Evolutionary conservation across 2,113 vertebrate species (phyloP).

Genomic region (Phodopus roborovskii): DNA sequence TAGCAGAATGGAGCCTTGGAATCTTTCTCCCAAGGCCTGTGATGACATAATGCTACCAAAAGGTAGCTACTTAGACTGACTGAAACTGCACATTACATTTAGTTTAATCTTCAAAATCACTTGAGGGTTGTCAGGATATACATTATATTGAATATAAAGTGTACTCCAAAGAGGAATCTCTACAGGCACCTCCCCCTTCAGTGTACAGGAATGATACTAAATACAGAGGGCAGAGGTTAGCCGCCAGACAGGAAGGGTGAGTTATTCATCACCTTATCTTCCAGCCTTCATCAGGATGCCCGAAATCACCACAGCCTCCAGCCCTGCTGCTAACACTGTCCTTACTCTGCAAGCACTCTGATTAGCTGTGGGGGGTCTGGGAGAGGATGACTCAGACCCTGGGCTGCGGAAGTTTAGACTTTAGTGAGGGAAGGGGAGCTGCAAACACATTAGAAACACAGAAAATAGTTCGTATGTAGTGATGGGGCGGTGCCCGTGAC

Average conservation of each 20-base stretch:
- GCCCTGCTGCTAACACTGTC: not conserved
- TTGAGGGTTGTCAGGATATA: slow-evolving; percentile 29
- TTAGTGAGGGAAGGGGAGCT: not conserved
- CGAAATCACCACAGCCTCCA: not conserved
- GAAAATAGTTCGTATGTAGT: slow-evolving; percentile 41
- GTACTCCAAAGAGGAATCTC: not conserved
- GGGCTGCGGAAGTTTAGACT: slow-evolving; percentile 30
- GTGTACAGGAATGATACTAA: not conserved
- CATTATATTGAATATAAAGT: slow-evolving; percentile 32
- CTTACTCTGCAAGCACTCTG: slow-evolving; percentile 27
- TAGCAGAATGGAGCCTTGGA: not conserved
- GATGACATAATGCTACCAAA: not conserved
- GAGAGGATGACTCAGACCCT: not conserved
- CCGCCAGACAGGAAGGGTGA: not conserved
- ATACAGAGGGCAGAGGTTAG: slow-evolving; percentile 23
- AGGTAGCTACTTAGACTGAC: not conserved
- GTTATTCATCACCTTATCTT: slow-evolving; percentile 7
- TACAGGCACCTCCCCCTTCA: not conserved
- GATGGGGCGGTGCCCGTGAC: not conserved
- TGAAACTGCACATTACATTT: not conserved
- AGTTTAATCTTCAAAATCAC: slow-evolving; percentile 30
- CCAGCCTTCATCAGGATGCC: slow-evolving; percentile 22
- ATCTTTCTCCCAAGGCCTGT: not conserved
- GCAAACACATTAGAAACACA: not conserved
- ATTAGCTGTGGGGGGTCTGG: not conserved